A percentile compares a stretch with the other conserved stretches of the same genome.
Evolutionary conservation across 2,797 vertebrate species (phyloP).

Genomic region (Melanotaenia maccullochi): DNA sequence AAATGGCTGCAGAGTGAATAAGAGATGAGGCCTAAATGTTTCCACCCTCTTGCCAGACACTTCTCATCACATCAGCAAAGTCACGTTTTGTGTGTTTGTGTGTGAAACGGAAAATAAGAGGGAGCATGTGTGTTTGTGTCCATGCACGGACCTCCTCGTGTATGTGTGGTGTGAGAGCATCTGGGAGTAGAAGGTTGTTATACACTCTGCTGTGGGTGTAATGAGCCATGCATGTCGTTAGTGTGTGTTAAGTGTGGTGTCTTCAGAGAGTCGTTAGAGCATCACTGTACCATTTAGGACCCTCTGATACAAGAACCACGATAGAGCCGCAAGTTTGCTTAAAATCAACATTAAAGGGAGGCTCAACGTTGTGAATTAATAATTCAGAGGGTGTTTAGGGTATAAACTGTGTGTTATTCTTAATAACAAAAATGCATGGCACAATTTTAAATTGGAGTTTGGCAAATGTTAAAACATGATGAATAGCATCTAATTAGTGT

Average conservation of each 20-base stretch:
- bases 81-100: constrained; percentile 45
- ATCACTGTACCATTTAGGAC: constrained; percentile 57
- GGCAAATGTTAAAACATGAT: neutral
- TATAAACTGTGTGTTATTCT: neutral
- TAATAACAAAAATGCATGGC: neutral
- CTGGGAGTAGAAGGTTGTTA: constrained; percentile 66
- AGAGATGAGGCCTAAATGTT: constrained; percentile 86
- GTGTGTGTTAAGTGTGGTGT: constrained; percentile 67
- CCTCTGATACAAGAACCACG: constrained; percentile 41
- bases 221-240: constrained; percentile 77
- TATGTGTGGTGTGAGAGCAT: constrained; percentile 36
- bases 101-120: neutral
- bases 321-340: constrained; percentile 26
- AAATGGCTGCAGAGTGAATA: constrained; percentile 85
- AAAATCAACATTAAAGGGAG: constrained; percentile 18
- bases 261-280: constrained; percentile 69
- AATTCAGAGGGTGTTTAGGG: neutral
- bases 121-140: constrained; percentile 5
- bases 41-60: constrained; percentile 84
- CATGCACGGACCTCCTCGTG: neutral
- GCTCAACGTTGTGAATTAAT: neutral
- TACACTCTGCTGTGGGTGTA: constrained; percentile 72
- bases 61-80: constrained; percentile 82
- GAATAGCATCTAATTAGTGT: neutral
- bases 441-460: neutral